A percentile compares a stretch with the other conserved stretches of the same genome.
These are phyloP conservation scores for Teleopsis dalmanni DNA, from an alignment of 1,140 invertebrate genomes.

Conservation along the genomic window DNA sequence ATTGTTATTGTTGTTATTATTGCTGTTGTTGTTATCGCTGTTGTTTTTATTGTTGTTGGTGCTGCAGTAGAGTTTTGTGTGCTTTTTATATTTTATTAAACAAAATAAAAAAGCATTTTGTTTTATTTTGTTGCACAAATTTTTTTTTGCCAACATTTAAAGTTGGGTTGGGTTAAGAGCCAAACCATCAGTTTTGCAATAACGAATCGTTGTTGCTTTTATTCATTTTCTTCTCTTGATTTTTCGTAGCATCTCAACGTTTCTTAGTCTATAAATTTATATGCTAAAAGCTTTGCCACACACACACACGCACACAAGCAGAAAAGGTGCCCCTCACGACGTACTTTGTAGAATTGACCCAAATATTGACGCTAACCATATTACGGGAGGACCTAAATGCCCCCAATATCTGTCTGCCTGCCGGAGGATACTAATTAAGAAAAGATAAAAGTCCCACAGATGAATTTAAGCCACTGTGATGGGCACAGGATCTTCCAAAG, in stretches of 20 bases:
- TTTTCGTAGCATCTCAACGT: neutral
- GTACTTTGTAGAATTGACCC: no score
- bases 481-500: no score
- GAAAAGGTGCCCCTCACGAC: neutral
- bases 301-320: neutral
- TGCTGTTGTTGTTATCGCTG: neutral
- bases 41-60: neutral
- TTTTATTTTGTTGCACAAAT: neutral
- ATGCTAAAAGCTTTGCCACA: constrained; percentile 6
- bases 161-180: constrained; percentile 8
- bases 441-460: no score
- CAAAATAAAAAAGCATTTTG: neutral
- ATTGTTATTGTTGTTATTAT: constrained; percentile 6
- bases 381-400: no score
- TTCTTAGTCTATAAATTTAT: neutral
- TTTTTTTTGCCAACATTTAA: neutral
- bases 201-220: neutral
- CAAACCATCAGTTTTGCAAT: constrained; percentile 7
- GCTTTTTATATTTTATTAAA: no score
- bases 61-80: no score
- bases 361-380: no score
- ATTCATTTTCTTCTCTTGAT: neutral
- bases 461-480: no score
- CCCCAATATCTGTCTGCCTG: no score
- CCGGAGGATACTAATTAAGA: no score